Conservation (phyloP, 2,888 invertebrate genomes). For the Metacarcinus magister region DNA sequence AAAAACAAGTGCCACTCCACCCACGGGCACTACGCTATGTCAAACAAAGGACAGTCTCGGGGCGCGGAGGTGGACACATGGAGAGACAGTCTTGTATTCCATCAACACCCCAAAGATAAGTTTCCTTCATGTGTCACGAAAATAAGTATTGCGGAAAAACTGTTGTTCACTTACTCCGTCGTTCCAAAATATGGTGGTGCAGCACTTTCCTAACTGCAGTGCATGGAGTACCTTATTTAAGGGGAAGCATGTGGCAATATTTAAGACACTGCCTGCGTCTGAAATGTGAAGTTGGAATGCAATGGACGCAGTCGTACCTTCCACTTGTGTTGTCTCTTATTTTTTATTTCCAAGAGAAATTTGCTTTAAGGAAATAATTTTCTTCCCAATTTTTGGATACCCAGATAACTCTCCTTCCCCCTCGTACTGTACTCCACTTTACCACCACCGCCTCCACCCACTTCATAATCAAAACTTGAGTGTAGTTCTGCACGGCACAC, state of each 20-base stretch:
- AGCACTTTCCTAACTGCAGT: not conserved
- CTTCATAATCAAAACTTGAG: not conserved
- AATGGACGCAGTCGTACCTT: constrained; percentile 6
- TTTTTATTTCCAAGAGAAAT: not conserved
- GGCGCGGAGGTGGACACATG: no score
- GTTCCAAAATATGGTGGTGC: not conserved
- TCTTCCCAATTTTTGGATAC: not conserved
- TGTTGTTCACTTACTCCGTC: not conserved
- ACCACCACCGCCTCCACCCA: not conserved
- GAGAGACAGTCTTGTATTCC: not conserved
- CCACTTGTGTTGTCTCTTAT: not conserved
- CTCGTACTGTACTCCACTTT: not conserved
- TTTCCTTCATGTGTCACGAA: not conserved
- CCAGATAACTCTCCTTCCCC: not conserved
- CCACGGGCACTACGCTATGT: no score
- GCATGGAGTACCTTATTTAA: constrained; percentile 1
- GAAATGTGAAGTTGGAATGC: constrained; percentile 6
- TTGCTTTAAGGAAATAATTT: not conserved
- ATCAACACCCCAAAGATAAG: not conserved
- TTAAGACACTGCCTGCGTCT: constrained; percentile 20
- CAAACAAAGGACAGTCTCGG: no score
- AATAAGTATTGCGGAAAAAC: not conserved
- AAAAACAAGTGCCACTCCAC: no score
- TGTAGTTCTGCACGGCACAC: not conserved
- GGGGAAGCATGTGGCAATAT: not conserved